Evolutionary conservation across 2,888 invertebrate species (phyloP).

Genomic region (Isoperla grammatica): DNA sequence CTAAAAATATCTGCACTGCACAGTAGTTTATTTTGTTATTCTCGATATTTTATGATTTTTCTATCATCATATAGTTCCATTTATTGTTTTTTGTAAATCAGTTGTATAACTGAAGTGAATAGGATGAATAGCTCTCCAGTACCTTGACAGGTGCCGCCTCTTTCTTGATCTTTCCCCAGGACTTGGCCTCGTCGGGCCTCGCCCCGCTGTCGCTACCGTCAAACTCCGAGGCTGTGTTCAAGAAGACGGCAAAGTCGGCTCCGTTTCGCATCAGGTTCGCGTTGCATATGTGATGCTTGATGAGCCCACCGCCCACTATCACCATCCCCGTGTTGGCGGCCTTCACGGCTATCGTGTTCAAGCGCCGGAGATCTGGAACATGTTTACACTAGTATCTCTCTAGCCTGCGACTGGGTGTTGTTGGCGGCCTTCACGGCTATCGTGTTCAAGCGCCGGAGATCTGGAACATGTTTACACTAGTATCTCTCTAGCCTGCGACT

Average conservation of each 20-base stretch:
- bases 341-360: conserved; percentile 93
- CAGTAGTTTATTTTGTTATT: no score
- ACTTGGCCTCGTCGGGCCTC: conserved; percentile 95
- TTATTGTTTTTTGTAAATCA: no score
- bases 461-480: no score
- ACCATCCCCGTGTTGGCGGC: conserved; percentile 93
- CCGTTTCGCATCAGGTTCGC: conserved; percentile 99
- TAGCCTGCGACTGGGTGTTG: no score
- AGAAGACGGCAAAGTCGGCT: conserved; percentile 89
- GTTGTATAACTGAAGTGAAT: no score
- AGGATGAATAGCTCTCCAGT: no score
- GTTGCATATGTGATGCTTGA: conserved; percentile 99
- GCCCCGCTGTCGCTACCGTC: conserved; percentile 99
- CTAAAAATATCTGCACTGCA: no score
- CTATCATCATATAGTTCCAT: no score
- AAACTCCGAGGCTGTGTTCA: conserved; percentile 94
- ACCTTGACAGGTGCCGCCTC: conserved; percentile 87
- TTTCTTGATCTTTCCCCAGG: conserved; percentile 96
- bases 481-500: no score
- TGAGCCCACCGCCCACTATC: conserved; percentile 89
- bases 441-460: conserved; percentile 82
- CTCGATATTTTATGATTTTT: no score
- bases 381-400: no score
- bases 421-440: conserved; percentile 90
- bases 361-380: conserved; percentile 67